phyloP scores from a whole-genome alignment of 92 coral and sea anemone genomes.

The Chrysogorgia sp. region DNA sequence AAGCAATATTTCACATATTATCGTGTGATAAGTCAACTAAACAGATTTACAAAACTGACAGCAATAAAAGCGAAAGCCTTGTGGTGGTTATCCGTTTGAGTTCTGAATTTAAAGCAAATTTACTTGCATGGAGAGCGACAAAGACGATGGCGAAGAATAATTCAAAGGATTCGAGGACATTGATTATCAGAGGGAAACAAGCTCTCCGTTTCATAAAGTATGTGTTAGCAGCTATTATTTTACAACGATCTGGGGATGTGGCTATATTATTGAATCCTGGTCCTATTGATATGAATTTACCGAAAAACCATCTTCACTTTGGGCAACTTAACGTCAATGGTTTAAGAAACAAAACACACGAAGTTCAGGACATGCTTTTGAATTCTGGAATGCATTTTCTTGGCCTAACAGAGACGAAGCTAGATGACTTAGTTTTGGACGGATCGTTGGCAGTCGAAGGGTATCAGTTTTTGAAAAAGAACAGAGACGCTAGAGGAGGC shows the following conservation, averaged over 20 bases:
- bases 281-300: too few relatives aligned
- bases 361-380: too few relatives aligned
- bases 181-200: constrained; percentile 3
- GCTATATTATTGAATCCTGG: constrained; percentile 3
- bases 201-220: constrained; percentile 1
- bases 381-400: constrained; percentile 7
- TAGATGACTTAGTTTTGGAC: too few relatives aligned
- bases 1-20: too few relatives aligned
- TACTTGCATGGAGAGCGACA: background rate
- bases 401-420: constrained; percentile 7
- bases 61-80: too few relatives aligned
- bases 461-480: constrained; percentile 8
- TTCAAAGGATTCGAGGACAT: constrained; percentile 3
- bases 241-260: constrained; percentile 10
- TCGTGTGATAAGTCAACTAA: too few relatives aligned
- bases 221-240: constrained; percentile 14
- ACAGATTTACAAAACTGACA: too few relatives aligned
- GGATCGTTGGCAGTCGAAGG: constrained; percentile 10
- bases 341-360: too few relatives aligned
- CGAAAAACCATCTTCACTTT: too few relatives aligned
- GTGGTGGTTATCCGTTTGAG: constrained; percentile 6
- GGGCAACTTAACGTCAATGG: too few relatives aligned
- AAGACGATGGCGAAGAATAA: background rate
- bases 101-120: constrained; percentile 8
- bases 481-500: background rate